Evolutionary conservation across 2,113 vertebrate species (phyloP).

Genomic region (Atlantisia rogersi): DNA sequence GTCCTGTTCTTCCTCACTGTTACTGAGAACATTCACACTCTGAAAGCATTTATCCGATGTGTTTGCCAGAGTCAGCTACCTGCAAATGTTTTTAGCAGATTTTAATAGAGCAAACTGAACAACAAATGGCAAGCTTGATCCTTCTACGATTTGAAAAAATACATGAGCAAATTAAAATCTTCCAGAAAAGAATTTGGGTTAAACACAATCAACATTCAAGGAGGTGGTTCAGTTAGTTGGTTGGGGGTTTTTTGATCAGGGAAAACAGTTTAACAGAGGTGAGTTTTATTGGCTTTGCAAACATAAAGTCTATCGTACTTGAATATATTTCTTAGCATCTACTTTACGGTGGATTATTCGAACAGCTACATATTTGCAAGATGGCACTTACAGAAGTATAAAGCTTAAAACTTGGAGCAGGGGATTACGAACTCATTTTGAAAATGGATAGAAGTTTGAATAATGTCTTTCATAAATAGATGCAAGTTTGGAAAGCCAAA

Average conservation of each 20-base stretch:
- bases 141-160: conserved; percentile 30
- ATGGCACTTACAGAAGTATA: not conserved
- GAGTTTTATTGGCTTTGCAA: not conserved
- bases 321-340: not conserved
- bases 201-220: not conserved
- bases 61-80: not conserved
- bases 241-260: not conserved
- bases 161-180: conserved; percentile 1
- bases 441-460: not conserved
- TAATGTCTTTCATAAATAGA: not conserved
- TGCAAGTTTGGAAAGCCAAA: not conserved
- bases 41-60: not conserved
- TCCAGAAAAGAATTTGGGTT: not conserved
- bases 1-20: not conserved
- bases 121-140: not conserved
- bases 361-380: not conserved
- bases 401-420: not conserved
- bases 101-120: not conserved
- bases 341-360: not conserved
- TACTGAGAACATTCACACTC: not conserved
- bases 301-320: not conserved
- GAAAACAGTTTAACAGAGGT: not conserved
- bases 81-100: not conserved
- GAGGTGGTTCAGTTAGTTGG: not conserved
- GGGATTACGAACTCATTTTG: not conserved